Evolutionary conservation across 2,797 vertebrate species (phyloP), one percentile per base, ranked within the genome.

Genomic region (Syndactyla subalaris): DNA sequence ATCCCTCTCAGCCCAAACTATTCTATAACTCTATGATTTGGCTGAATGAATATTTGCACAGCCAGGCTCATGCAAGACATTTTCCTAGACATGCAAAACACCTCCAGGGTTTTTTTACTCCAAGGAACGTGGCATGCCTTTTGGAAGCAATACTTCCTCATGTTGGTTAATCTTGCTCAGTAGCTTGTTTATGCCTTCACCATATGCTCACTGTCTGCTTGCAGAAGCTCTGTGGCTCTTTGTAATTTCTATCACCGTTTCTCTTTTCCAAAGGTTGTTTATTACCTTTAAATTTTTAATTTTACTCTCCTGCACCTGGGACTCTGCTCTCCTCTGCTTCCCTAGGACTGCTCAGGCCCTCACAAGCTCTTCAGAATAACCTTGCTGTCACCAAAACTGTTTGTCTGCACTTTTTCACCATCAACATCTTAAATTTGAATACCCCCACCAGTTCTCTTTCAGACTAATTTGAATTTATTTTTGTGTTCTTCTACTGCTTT

Each of bases 151-250:
- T 29, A 12, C 68, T 75, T 45, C 30, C 43, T 94, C 65, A 10
- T 10, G 2, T 68, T 85, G 87, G 91, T 88, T 91, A 85, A 76
- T 82, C 67, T 87, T 89, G 67, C 57, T 89, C 80, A 71, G 46
- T 58, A 84, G 58, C 43, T 89, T 93, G 72, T 93, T 96, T 82
- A 77, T 4, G 3, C n/a, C 34, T 87, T 93, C 45, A 65, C 89
- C 86, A 89, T 94, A 92, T 92, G 93, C 46, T 96, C 68, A 22
- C 65, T 26, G 17, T 63, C 80, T 94, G 65, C 15, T 83, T 75
- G n/a, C 72, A 92, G 54, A 48, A 85, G 58, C 39, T 86, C 39
- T 3, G 2, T 73, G 55, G 32, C 48, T 82, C 45, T 76, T 43
- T 34, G 26, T 41, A 57, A 65, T 79, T 49, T 75, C 57, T 52